Percentiles rank a stretch among this genome's conserved stretches.
Evolutionary conservation across 2,888 invertebrate species (phyloP).

Genomic region (Harpagoxenus sublaevis): DNA sequence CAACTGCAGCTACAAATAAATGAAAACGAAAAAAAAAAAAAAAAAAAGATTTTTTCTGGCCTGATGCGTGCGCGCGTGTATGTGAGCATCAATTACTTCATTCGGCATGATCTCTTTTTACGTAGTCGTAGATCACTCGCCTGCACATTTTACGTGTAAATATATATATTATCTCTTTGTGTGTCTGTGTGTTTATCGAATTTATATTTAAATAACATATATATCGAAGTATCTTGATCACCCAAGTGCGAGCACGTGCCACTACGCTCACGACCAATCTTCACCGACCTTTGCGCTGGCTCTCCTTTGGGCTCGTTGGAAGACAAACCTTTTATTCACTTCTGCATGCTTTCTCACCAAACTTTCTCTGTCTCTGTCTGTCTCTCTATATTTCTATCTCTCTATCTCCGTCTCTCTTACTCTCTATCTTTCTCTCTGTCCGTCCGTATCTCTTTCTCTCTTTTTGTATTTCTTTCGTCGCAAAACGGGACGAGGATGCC

Average conservation of each 20-base stretch:
- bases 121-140: constrained; percentile 65
- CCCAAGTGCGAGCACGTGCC: constrained; percentile 75
- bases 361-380: constrained; percentile 62
- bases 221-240: constrained; percentile 67
- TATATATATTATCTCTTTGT: constrained; percentile 38
- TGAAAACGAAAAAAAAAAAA: constrained; percentile 59
- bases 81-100: constrained; percentile 74
- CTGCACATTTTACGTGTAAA: constrained; percentile 67
- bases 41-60: constrained; percentile 76
- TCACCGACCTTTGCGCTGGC: constrained; percentile 74
- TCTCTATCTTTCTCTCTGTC: constrained; percentile 60
- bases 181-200: constrained; percentile 43
- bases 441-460: constrained; percentile 64
- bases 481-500: constrained; percentile 52
- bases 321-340: constrained; percentile 75
- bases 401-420: constrained; percentile 31
- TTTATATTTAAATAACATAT: constrained; percentile 59
- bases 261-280: constrained; percentile 73
- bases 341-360: constrained; percentile 72
- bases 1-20: constrained; percentile 58
- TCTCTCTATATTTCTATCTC: constrained; percentile 31
- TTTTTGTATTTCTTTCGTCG: constrained; percentile 71
- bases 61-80: constrained; percentile 74
- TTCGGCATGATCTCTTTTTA: constrained; percentile 71
- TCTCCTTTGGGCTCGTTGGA: constrained; percentile 77